phyloP scores from a whole-genome alignment of 2,113 vertebrate species.

The Vulpes vulpes region DNA sequence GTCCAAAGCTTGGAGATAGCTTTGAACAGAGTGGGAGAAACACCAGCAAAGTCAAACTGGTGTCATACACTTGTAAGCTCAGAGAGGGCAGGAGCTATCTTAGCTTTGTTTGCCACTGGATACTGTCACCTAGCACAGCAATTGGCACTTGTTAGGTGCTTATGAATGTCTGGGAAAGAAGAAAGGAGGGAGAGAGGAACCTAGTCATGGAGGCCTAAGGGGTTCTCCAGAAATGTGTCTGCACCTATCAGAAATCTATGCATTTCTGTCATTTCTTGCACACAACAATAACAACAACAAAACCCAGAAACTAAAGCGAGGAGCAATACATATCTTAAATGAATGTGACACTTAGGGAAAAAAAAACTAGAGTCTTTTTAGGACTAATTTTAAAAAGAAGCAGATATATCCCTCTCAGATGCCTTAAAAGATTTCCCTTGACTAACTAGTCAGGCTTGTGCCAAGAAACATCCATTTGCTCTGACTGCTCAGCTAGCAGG shows the following conservation, averaged over 20 bases:
- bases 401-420: neutral
- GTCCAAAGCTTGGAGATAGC: neutral
- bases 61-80: neutral
- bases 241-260: neutral
- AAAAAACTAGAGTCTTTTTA: neutral
- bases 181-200: neutral
- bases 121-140: neutral
- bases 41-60: rapidly evolving
- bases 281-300: neutral
- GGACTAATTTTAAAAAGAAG: neutral
- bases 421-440: slow-evolving; percentile 57
- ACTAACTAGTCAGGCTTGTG: slow-evolving; percentile 47
- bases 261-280: neutral
- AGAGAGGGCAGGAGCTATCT: neutral
- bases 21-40: neutral
- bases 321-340: neutral
- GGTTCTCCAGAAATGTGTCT: neutral
- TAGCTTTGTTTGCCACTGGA: neutral
- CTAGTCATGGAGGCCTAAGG: neutral
- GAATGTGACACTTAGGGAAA: neutral
- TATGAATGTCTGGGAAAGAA: neutral
- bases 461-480: slow-evolving; percentile 67
- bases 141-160: neutral
- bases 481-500: slow-evolving; percentile 12
- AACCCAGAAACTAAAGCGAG: neutral